These are phyloP conservation scores for Pangasianodon hypophthalmus DNA, from an alignment of 2,113 vertebrate genomes.

Conservation along the genomic window DNA sequence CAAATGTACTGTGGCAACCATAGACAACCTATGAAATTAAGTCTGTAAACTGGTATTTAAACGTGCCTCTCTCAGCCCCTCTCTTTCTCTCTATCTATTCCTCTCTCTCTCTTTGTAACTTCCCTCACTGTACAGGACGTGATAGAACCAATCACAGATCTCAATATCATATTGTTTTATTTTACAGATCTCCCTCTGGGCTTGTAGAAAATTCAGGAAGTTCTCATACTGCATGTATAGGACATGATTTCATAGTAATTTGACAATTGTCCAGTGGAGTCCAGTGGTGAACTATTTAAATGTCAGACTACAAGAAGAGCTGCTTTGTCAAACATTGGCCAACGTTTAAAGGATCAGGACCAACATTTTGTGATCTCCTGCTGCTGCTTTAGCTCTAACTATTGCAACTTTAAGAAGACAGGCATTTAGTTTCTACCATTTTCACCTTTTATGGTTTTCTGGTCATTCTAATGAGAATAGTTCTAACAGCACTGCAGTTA, in stretches of 20 bases:
- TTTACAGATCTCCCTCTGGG: not conserved
- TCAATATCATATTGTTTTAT: too few relatives aligned
- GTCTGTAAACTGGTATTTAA: constrained; percentile 5
- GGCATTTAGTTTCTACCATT: not conserved
- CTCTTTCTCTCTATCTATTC: not conserved
- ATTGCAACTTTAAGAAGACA: constrained; percentile 31
- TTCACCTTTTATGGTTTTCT: not conserved
- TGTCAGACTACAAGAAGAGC: not conserved
- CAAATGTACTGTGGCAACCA: constrained; percentile 25
- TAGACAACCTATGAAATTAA: constrained; percentile 27
- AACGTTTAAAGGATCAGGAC: not conserved
- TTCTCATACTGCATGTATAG: not conserved
- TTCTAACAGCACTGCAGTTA: not conserved
- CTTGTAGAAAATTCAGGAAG: not conserved
- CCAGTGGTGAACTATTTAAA: constrained; percentile 1
- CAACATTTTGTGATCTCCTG: not conserved
- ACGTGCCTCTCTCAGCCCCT: not conserved
- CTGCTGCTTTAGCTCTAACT: not conserved
- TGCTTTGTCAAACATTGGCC: not conserved
- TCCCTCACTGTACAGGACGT: too few relatives aligned
- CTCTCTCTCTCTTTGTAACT: not conserved
- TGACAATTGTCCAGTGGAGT: not conserved
- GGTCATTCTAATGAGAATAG: constrained; percentile 5
- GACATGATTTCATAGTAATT: not conserved
- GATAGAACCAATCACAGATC: too few relatives aligned